These are phyloP conservation scores for Tupaia tana DNA, from an alignment of 2,113 vertebrate genomes.

Conservation along the genomic window DNA sequence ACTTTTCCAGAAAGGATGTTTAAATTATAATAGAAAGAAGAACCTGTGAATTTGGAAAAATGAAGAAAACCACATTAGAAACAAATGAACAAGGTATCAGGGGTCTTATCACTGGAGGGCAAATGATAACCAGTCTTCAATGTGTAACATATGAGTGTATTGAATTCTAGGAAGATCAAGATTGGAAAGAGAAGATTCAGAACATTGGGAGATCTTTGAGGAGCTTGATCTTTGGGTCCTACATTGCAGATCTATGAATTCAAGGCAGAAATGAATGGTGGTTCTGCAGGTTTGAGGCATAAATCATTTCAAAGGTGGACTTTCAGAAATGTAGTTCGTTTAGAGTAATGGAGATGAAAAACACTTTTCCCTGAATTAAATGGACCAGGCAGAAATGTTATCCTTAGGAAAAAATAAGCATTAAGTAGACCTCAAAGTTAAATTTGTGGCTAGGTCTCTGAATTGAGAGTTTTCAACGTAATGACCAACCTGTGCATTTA, in stretches of 20 bases:
- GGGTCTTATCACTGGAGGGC: conserved; percentile 68
- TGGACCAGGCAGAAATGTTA: conserved; percentile 26
- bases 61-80: conserved; percentile 76
- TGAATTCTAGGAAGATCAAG: conserved; percentile 76
- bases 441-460: conserved; percentile 6
- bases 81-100: conserved; percentile 79
- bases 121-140: conserved; percentile 79
- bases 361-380: conserved; percentile 33
- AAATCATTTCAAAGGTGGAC: conserved; percentile 57
- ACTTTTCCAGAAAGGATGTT: conserved; percentile 76
- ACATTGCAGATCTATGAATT: conserved; percentile 71
- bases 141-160: conserved; percentile 51
- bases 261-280: conserved; percentile 71
- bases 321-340: conserved; percentile 61
- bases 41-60: conserved; percentile 76
- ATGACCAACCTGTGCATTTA: conserved; percentile 40
- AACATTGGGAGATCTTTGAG: conserved; percentile 70
- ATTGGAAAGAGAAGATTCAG: conserved; percentile 77
- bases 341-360: conserved; percentile 50
- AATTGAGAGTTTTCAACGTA: conserved; percentile 48
- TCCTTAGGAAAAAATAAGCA: background rate
- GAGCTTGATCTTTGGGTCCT: conserved; percentile 65
- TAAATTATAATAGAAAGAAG: conserved; percentile 78
- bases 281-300: conserved; percentile 47
- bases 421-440: conserved; percentile 64